A percentile compares a stretch with the other conserved stretches of the same genome.
These are phyloP conservation scores for Ceriagrion tenellum DNA, from an alignment of 2,888 invertebrate species.

Conservation along the genomic window DNA sequence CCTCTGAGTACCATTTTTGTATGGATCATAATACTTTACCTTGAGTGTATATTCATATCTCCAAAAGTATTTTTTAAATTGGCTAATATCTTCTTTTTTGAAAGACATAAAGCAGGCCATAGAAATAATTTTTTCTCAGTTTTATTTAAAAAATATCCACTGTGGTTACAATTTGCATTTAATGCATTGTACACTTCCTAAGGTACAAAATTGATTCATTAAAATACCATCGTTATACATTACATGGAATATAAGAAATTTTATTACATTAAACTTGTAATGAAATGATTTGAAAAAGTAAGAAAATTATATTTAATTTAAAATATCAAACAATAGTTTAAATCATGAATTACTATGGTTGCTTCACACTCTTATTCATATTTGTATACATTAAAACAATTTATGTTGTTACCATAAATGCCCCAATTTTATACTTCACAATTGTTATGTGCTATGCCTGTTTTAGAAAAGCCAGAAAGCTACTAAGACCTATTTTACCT, in stretches of 20 bases:
- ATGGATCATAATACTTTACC: no score
- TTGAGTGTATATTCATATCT: no score
- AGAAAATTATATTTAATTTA: slow-evolving; percentile 52
- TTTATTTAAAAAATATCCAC: slow-evolving; percentile 67
- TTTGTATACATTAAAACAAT: slow-evolving; percentile 49
- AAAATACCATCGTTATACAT: slow-evolving; percentile 61
- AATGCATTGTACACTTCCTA: slow-evolving; percentile 62
- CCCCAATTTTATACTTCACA: slow-evolving; percentile 56
- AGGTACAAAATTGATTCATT: slow-evolving; percentile 66
- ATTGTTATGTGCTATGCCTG: slow-evolving; percentile 54
- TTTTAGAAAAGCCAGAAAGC: slow-evolving; percentile 31
- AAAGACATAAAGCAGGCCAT: background rate
- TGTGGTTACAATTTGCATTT: slow-evolving; percentile 58
- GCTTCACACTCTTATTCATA: slow-evolving; percentile 13
- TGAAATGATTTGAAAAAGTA: slow-evolving; percentile 63
- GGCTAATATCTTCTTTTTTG: no score
- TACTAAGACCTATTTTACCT: slow-evolving; percentile 23
- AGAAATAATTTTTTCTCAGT: slow-evolving; percentile 30
- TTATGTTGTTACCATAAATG: slow-evolving; percentile 31
- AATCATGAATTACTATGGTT: slow-evolving; percentile 49
- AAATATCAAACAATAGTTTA: slow-evolving; percentile 52
- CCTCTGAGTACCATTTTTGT: no score
- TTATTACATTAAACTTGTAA: slow-evolving; percentile 53
- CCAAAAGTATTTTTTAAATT: no score
- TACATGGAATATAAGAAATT: slow-evolving; percentile 59